Evolutionary conservation across 2,797 vertebrate species (phyloP).

Genomic region (Takifugu ocellatus): DNA sequence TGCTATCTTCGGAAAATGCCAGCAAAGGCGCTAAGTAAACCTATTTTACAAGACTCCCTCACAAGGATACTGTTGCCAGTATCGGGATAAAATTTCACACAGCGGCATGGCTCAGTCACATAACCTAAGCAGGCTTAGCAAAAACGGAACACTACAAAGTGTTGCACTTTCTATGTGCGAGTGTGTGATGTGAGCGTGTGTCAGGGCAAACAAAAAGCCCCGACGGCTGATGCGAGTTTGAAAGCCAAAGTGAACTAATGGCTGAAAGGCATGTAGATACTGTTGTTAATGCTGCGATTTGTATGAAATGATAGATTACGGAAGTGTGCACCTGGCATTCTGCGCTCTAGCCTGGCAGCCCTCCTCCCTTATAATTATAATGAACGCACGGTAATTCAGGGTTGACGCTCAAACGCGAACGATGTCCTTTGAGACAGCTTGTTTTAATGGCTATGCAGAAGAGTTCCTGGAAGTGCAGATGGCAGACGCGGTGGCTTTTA

Average conservation of each 20-base stretch:
- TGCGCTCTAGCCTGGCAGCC: conserved; percentile 73
- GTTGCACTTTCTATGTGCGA: conserved; percentile 57
- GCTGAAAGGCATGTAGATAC: conserved; percentile 66
- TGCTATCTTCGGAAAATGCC: conserved; percentile 82
- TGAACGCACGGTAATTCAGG: conserved; percentile 79
- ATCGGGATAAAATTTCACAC: conserved; percentile 82
- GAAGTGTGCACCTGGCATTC: conserved; percentile 76
- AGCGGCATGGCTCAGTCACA: conserved; percentile 78
- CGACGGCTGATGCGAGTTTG: conserved; percentile 58
- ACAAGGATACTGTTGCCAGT: conserved; percentile 79
- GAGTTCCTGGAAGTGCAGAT: conserved; percentile 80
- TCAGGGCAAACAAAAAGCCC: conserved; percentile 54
- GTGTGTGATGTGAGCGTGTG: conserved; percentile 21
- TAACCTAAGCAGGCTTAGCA: conserved; percentile 80
- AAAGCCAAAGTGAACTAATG: conserved; percentile 67
- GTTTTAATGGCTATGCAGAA: conserved; percentile 80
- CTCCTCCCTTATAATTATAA: conserved; percentile 79
- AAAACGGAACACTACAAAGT: conserved; percentile 74
- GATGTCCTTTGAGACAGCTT: conserved; percentile 79
- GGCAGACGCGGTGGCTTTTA: conserved; percentile 75
- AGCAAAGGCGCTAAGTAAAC: conserved; percentile 83
- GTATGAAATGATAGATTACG: conserved; percentile 73
- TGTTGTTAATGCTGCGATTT: conserved; percentile 71
- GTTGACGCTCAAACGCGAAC: conserved; percentile 77
- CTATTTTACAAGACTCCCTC: conserved; percentile 84